phyloP scores from a whole-genome alignment of 2,113 vertebrate genomes.

The Pteruthius melanotis region DNA sequence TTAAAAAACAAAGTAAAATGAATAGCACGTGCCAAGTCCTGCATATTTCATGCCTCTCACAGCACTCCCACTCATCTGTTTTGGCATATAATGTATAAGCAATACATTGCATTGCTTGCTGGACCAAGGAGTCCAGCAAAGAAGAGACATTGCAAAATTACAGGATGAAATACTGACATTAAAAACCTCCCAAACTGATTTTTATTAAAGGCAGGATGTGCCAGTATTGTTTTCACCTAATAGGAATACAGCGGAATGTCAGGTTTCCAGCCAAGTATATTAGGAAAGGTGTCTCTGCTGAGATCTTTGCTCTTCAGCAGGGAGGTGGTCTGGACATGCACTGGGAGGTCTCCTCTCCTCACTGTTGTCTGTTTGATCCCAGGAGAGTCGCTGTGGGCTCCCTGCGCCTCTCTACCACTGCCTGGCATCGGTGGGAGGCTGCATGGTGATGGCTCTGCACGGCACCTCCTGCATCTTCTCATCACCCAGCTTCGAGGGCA shows the following conservation, averaged over 20 bases:
- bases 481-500: slow-evolving; percentile 76
- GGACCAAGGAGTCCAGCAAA: neutral
- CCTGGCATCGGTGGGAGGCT: slow-evolving; percentile 85
- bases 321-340: rapidly evolving
- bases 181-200: neutral
- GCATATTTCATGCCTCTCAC: neutral
- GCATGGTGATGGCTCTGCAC: slow-evolving; percentile 76
- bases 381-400: slow-evolving; percentile 71
- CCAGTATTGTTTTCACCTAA: neutral
- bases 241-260: rapidly evolving
- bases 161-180: neutral
- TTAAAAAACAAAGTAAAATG: neutral
- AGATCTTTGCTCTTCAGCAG: neutral
- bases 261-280: neutral
- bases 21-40: neutral
- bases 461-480: slow-evolving; percentile 79
- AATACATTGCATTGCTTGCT: too few relatives aligned
- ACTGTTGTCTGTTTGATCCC: neutral
- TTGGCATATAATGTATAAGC: neutral
- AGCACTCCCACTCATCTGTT: neutral
- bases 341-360: neutral
- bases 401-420: slow-evolving; percentile 90
- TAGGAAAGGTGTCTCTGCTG: neutral
- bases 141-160: neutral
- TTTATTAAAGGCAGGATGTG: neutral